Percentiles rank a stretch among this genome's conserved stretches.
Evolutionary conservation across 2,888 invertebrate genomes (phyloP).

Genomic region (Stenodema calcarata): DNA sequence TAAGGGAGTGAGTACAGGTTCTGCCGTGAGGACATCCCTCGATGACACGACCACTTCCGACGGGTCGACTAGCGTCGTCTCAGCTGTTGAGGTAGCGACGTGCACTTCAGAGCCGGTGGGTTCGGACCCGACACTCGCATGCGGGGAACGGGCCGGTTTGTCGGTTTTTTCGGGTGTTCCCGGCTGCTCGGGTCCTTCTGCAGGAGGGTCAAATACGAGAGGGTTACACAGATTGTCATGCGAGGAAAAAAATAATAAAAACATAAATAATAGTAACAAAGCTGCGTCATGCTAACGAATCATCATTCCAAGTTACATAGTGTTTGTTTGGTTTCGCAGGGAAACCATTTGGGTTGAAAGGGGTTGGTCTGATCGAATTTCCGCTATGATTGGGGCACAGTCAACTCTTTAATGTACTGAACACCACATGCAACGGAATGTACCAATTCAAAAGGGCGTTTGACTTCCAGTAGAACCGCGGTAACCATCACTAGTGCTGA

Average conservation of each 20-base stretch:
- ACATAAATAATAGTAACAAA: too few species aligned
- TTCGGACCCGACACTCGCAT: conserved; percentile 14
- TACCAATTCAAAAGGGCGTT: too few species aligned
- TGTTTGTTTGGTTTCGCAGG: too few species aligned
- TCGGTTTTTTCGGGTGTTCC: conserved; percentile 34
- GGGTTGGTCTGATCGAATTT: too few species aligned
- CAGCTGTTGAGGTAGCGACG: conserved; percentile 51
- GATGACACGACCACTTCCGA: conserved; percentile 77
- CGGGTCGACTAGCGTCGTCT: conserved; percentile 70
- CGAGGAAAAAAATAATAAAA: neutral
- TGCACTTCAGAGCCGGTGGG: conserved; percentile 40
- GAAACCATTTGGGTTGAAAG: too few species aligned
- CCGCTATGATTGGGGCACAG: too few species aligned
- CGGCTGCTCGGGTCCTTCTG: conserved; percentile 37
- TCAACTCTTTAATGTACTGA: too few species aligned
- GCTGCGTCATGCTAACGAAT: too few species aligned
- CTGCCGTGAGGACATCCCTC: conserved; percentile 76
- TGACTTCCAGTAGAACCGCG: too few species aligned
- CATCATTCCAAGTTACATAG: too few species aligned
- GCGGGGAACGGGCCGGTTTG: conserved; percentile 24
- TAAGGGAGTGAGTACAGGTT: conserved; percentile 78
- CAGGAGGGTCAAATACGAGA: neutral
- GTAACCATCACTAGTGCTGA: too few species aligned
- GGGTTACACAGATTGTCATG: conserved; percentile 7
- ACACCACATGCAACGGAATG: too few species aligned